phyloP scores from a whole-genome alignment of 1,140 invertebrate genomes.

The Hormaphis cornu region DNA sequence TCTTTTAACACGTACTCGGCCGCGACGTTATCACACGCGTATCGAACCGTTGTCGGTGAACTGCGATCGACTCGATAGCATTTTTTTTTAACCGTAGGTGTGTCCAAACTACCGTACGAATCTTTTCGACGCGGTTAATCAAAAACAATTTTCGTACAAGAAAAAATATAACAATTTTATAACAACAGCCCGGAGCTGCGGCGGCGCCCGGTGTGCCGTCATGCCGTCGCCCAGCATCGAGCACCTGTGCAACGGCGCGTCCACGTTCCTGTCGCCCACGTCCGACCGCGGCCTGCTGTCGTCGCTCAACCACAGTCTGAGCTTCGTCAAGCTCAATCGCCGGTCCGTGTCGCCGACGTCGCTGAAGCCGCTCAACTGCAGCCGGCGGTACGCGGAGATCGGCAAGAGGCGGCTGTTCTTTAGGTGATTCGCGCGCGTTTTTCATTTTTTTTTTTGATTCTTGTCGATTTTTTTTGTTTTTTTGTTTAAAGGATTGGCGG shows the following conservation, averaged over 20 bases:
- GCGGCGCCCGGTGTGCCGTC: no score
- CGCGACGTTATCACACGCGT: no score
- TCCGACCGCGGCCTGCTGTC: slow-evolving; percentile 9
- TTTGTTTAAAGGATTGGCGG: no score
- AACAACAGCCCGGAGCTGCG: no score
- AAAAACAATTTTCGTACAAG: no score
- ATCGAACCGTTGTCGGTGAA: no score
- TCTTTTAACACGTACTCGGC: no score
- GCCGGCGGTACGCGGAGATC: slow-evolving; percentile 16
- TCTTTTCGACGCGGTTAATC: background rate
- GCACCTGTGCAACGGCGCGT: slow-evolving; percentile 25
- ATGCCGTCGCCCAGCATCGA: slow-evolving; percentile 29
- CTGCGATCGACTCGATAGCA: no score
- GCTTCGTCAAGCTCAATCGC: slow-evolving; percentile 21
- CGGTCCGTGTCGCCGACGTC: slow-evolving; percentile 17
- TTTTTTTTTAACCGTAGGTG: no score
- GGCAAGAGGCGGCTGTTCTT: slow-evolving; percentile 15
- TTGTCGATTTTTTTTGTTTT: background rate
- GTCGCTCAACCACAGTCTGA: slow-evolving; percentile 15
- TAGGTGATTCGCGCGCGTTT: background rate
- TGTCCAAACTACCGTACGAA: background rate
- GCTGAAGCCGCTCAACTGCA: slow-evolving; percentile 20
- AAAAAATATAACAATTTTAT: no score
- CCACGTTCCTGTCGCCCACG: slow-evolving; percentile 25
- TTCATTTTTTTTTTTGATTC: no score